phyloP scores from a whole-genome alignment of 2,888 invertebrate species.

The Drosophila paranaensis region DNA sequence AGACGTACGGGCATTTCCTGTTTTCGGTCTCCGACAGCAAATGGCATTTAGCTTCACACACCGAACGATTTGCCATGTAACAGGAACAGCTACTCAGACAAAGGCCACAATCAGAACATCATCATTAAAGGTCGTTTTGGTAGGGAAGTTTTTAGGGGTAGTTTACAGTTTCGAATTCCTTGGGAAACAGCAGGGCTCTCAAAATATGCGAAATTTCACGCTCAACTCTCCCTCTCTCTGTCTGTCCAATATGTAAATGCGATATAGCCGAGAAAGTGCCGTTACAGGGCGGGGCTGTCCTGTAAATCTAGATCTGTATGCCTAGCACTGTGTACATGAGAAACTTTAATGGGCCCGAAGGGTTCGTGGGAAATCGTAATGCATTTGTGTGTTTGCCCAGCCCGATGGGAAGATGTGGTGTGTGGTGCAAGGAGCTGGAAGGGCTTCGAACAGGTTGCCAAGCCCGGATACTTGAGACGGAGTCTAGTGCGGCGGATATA shows the following conservation, averaged over 20 bases:
- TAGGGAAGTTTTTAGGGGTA: slow-evolving; percentile 51
- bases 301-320: slow-evolving; percentile 60
- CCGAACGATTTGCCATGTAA: slow-evolving; percentile 41
- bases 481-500: slow-evolving; percentile 3
- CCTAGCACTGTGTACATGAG: slow-evolving; percentile 34
- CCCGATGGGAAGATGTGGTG: not conserved
- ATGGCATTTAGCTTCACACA: slow-evolving; percentile 24
- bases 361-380: slow-evolving; percentile 64
- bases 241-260: slow-evolving; percentile 48
- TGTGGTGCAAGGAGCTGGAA: not conserved
- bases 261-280: slow-evolving; percentile 42
- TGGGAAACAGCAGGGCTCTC: slow-evolving; percentile 35
- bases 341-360: slow-evolving; percentile 14
- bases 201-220: slow-evolving; percentile 8
- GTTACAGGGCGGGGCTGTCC: slow-evolving; percentile 43
- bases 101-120: slow-evolving; percentile 43
- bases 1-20: slow-evolving; percentile 32
- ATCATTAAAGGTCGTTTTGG: slow-evolving; percentile 69
- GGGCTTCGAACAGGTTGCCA: slow-evolving; percentile 44
- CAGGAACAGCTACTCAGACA: slow-evolving; percentile 15
- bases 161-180: slow-evolving; percentile 30
- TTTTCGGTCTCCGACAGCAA: slow-evolving; percentile 14
- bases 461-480: slow-evolving; percentile 23
- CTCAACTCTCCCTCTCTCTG: slow-evolving; percentile 31
- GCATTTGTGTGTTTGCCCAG: slow-evolving; percentile 30